Conservation (phyloP, 1,140 invertebrate species). For the Armadillidium nasatum region DNA sequence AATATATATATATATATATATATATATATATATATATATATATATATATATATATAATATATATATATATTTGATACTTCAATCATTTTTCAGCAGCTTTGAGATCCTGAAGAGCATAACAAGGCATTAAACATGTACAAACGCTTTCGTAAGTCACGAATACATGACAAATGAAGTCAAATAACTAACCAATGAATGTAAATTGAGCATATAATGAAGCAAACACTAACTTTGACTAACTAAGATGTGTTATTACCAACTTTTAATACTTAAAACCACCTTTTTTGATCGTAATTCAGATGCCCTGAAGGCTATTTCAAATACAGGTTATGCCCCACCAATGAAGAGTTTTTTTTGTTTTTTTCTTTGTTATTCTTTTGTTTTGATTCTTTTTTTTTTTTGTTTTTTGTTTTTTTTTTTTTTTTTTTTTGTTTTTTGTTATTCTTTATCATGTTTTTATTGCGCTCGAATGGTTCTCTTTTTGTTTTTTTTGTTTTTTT, state of each 20-base stretch:
- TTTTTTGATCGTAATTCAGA: not conserved
- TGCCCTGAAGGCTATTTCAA: not conserved
- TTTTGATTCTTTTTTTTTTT: too few relatives aligned
- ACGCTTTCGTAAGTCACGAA: slow-evolving; percentile 1
- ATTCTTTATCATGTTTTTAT: too few relatives aligned
- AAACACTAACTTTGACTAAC: slow-evolving; percentile 5
- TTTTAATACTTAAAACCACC: not conserved
- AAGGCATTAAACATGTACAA: slow-evolving; percentile 1
- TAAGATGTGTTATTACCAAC: not conserved
- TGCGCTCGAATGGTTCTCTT: too few relatives aligned
- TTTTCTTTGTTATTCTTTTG: too few relatives aligned
- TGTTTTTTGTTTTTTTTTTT: too few relatives aligned
- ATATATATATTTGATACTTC: slow-evolving; percentile 1
- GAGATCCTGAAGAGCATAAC: not conserved
- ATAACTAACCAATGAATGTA: slow-evolving; percentile 13
- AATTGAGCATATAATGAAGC: slow-evolving; percentile 8
- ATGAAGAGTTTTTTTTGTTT: not conserved
- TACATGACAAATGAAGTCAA: slow-evolving; percentile 8
- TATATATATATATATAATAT: slow-evolving; percentile 15
- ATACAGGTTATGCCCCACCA: slow-evolving; percentile 1
- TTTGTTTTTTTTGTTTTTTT: too few relatives aligned
- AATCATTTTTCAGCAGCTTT: not conserved
- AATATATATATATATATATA: slow-evolving; percentile 15
- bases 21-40: slow-evolving; percentile 15
- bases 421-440: too few relatives aligned